phyloP scores from a whole-genome alignment of 2,113 vertebrate species.

The Arothron firmamentum region DNA sequence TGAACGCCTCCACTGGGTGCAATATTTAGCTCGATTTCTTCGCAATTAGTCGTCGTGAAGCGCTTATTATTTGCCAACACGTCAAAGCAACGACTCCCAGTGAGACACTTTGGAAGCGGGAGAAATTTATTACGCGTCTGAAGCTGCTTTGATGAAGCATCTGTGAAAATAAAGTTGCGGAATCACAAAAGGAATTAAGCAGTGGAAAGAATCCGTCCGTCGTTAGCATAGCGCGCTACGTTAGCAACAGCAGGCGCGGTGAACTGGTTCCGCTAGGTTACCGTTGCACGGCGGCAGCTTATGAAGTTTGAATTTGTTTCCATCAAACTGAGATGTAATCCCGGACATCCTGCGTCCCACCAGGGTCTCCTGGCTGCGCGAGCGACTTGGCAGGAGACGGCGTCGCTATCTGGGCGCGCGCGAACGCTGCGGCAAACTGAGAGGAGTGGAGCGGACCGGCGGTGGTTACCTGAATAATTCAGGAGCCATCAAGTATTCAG shows the following conservation, averaged over 20 bases:
- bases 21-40: constrained; percentile 16
- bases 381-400: too few species aligned
- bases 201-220: neutral
- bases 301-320: too few species aligned
- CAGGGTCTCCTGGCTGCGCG: too few species aligned
- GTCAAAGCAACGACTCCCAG: constrained; percentile 9
- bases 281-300: too few species aligned
- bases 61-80: too few species aligned
- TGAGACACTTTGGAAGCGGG: constrained; percentile 10
- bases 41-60: constrained; percentile 8
- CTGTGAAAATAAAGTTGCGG: neutral
- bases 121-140: neutral
- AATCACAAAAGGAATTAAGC: too few species aligned
- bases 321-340: too few species aligned
- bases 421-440: neutral
- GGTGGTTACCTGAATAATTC: constrained; percentile 54
- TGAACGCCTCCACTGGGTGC: constrained; percentile 10
- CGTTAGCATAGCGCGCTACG: neutral
- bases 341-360: too few species aligned
- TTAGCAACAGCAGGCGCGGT: too few species aligned
- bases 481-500: constrained; percentile 49
- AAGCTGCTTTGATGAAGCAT: constrained; percentile 9
- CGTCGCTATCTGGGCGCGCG: too few species aligned
- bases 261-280: too few species aligned
- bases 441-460: constrained; percentile 13